Conservation (phyloP, 2,797 vertebrate species). For the Enteromius mattozi region DNA sequence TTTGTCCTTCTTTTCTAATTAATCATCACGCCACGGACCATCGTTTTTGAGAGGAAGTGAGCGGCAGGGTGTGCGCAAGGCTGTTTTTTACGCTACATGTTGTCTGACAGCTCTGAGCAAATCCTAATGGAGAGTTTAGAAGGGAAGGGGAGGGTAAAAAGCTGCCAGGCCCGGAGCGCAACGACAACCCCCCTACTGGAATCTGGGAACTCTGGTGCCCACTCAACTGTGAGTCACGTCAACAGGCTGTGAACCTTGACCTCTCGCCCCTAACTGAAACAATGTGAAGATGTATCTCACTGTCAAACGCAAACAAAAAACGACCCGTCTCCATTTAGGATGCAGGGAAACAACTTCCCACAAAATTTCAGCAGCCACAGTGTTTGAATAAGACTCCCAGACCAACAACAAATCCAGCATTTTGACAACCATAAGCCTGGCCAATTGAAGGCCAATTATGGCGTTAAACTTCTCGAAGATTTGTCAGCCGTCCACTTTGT, state of each 20-base stretch:
- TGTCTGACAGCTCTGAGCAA: slow-evolving; percentile 32
- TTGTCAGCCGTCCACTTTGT: slow-evolving; percentile 46
- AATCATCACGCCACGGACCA: slow-evolving; percentile 44
- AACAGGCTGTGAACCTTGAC: slow-evolving; percentile 62
- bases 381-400: slow-evolving; percentile 1
- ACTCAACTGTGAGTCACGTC: slow-evolving; percentile 67
- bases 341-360: not conserved
- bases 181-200: slow-evolving; percentile 39
- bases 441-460: slow-evolving; percentile 27
- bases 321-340: not conserved
- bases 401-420: slow-evolving; percentile 26
- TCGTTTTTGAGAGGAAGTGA: slow-evolving; percentile 43
- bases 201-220: slow-evolving; percentile 58
- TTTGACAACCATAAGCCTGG: slow-evolving; percentile 45
- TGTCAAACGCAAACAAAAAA: not conserved
- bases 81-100: slow-evolving; percentile 20
- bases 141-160: not conserved
- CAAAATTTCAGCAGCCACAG: not conserved
- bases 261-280: slow-evolving; percentile 58
- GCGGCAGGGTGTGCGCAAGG: not conserved
- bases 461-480: slow-evolving; percentile 31
- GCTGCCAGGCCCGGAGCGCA: slow-evolving; percentile 6
- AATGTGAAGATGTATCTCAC: slow-evolving; percentile 37
- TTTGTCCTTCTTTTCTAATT: slow-evolving; percentile 50
- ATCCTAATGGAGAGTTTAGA: slow-evolving; percentile 38